Evolutionary conservation across 2,888 invertebrate genomes (phyloP), one percentile per base, ranked within the genome.

Genomic region (Liodrosophila aerea): DNA sequence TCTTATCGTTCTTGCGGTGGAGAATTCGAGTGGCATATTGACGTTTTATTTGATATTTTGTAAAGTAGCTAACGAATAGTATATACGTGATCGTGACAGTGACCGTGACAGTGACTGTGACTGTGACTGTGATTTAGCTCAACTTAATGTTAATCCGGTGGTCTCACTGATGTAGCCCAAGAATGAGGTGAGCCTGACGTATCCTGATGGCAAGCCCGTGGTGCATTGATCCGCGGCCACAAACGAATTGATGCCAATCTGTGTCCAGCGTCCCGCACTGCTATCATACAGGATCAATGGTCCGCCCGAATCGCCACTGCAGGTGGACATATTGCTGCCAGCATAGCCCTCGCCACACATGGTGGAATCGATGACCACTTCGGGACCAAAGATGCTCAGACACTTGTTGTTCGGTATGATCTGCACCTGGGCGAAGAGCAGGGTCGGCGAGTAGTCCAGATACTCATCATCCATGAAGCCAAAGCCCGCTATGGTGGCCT

Each of bases 241-340:
- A 81, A 88, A 90, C 4, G 89, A 89, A 62, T 87, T 89, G 9
- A 90, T 86, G 2, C 89, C 89, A 16, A 90, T 86, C 58, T 89
- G 90, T 9, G 82, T 54, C 53, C 54, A 83, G 0, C 30, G 43
- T 0, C 73, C 78, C 12, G 53, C 50, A 41, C 40, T 67, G 2
- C 67, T 41, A 29, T 72, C 59, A 2, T 66, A 57, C 0, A 46
- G 37, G 11, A 88, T 73, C 9, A 89, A 46, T 0, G 90, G 85
- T 4, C 89, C 89, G 39, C 90, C 89, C 0, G 89, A 89, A 56
- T 89, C 89, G 0, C 89, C 90, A 34, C 78, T 87, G 51, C 90
- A 89, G 1, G 87, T 86, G 44, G 88, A 89, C 77, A 88, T 85
- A 29, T 85, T 84, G 9, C 57, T 76, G 8, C 74, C 75, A 11